These are phyloP conservation scores for Eupithecia subfuscata DNA, from an alignment of 2,888 invertebrate species.

Conservation along the genomic window DNA sequence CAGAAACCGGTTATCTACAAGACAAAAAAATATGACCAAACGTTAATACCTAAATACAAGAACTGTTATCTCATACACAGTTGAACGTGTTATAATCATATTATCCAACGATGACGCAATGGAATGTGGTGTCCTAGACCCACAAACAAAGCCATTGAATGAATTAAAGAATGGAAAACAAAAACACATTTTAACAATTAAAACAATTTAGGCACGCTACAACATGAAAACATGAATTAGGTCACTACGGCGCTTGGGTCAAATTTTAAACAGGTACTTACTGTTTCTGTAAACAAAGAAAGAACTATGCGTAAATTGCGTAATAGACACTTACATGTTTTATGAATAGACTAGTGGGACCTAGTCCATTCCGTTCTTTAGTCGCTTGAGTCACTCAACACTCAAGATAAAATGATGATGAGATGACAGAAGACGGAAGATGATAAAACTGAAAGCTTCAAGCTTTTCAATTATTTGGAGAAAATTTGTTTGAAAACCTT, in stretches of 20 bases:
- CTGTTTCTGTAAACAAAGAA: not conserved
- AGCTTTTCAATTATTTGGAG: not conserved
- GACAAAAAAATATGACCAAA: not conserved
- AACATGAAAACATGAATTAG: constrained; percentile 6
- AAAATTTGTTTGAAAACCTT: not conserved
- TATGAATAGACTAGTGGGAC: not conserved
- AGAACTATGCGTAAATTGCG: not conserved
- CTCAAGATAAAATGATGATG: not conserved
- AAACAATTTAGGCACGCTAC: constrained; percentile 45
- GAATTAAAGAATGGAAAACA: constrained; percentile 49
- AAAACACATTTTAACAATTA: constrained; percentile 54
- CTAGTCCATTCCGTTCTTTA: not conserved
- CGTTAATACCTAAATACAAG: not conserved
- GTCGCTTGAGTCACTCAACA: not conserved
- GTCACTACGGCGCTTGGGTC: not conserved
- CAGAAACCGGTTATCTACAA: not conserved
- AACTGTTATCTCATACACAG: constrained; percentile 1
- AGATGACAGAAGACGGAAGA: not conserved
- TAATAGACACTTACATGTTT: not conserved
- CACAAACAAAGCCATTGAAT: constrained; percentile 50
- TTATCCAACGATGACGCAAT: constrained; percentile 49
- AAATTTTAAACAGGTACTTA: not conserved
- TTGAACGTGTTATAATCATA: constrained; percentile 4
- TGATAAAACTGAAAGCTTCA: not conserved
- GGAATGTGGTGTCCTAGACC: constrained; percentile 51